Evolutionary conservation across 2,113 vertebrate genomes (phyloP), one percentile per base, ranked within the genome.

Genomic region (Pteruthius melanotis): DNA sequence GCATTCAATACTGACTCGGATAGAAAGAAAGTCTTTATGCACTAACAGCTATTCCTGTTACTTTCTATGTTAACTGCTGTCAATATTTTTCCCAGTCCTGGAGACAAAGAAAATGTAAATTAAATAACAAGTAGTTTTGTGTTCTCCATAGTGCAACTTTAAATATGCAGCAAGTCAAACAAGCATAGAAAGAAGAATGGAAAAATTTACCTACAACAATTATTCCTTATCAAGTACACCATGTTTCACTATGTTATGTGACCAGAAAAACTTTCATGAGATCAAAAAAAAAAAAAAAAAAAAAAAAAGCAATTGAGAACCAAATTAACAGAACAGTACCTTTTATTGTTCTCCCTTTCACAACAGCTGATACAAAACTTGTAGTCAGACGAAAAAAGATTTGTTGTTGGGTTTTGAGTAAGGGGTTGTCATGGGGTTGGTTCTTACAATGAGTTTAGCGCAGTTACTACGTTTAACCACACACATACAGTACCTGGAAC

Each of bases 51-150:
- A 47, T 85, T 96, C 84, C 90, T 88, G 60, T 78, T 85, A 93
- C 78, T 76, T 88, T 63, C 75, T 76, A 50, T 52, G 33, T 90
- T 96, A 97, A 97, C 64, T 81, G 75, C 86, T 89, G 75, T 78
- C 87, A 95, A 33, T 81, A 94, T 64, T 97, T 93, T 94, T 60
- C 86, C 80, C 70, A 92, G 87, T 35, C 54, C 74, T 80, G 88
- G 96, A 97, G 95, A 98, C 94, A 98, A 98, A 98, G 96, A 93
- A 96, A 97, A 98, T 95, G 96, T 81, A 94, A 98, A 98, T 97
- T 86, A 97, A 97, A 98, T 87, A 94, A 94, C 94, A 96, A 89
- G 91, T 65, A 97, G 90, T 95, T 98, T 97, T 94, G 75, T 33
- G 81, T 92, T 97, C 96, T 95, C 81, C 19, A 96, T 94, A 94